Evolutionary conservation across 2,797 vertebrate species (phyloP).

Genomic region (Phataginus tricuspis): DNA sequence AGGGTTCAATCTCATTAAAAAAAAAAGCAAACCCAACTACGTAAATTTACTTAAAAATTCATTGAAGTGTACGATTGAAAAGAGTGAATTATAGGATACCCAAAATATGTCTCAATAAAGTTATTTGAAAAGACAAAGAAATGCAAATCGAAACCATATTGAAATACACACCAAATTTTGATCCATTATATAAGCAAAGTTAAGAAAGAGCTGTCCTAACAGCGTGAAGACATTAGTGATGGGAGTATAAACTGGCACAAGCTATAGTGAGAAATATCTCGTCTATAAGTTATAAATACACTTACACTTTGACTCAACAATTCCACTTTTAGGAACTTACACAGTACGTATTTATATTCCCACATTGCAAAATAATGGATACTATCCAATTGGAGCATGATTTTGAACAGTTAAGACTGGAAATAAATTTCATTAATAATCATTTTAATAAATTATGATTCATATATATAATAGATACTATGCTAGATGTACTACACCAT

Average conservation of each 20-base stretch:
- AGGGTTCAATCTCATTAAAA: not conserved
- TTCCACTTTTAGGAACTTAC: constrained; percentile 30
- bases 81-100: not conserved
- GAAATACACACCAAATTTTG: not conserved
- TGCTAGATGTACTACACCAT: not conserved
- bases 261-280: not conserved
- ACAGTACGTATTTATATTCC: not conserved
- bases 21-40: constrained; percentile 27
- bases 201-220: not conserved
- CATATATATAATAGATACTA: not conserved
- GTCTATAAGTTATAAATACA: constrained; percentile 24
- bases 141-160: not conserved
- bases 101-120: constrained; percentile 10
- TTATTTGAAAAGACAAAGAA: not conserved
- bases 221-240: not conserved
- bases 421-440: not conserved
- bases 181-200: not conserved
- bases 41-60: not conserved
- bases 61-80: not conserved
- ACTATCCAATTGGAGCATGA: not conserved
- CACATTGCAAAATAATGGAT: not conserved
- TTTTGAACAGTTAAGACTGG: not conserved
- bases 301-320: not conserved
- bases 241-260: not conserved
- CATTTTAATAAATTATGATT: constrained; percentile 1